Percentiles rank a stretch among this genome's conserved stretches.
These are phyloP conservation scores for Monochamus saltuarius DNA, from an alignment of 1,140 invertebrate species.

Conservation along the genomic window DNA sequence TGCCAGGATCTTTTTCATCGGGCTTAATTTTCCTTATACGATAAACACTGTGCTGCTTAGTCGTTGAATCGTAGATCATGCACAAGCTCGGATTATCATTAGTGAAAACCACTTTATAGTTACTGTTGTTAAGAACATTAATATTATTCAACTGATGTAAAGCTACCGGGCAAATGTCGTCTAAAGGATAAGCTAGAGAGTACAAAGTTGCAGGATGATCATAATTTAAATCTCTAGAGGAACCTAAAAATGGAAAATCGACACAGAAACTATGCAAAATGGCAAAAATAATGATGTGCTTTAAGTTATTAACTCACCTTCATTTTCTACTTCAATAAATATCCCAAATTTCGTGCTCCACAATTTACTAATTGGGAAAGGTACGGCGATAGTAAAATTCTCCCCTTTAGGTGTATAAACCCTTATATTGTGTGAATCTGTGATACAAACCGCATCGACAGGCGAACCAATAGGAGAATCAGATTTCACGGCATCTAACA, in stretches of 20 bases:
- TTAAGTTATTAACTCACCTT: slow-evolving; percentile 29
- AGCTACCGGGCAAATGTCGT: slow-evolving; percentile 84
- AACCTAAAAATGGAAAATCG: slow-evolving; percentile 25
- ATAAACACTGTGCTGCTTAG: slow-evolving; percentile 79
- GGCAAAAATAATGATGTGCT: not conserved
- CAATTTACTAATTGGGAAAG: slow-evolving; percentile 77
- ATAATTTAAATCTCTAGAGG: slow-evolving; percentile 39
- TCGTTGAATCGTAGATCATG: slow-evolving; percentile 74
- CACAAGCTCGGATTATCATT: slow-evolving; percentile 58
- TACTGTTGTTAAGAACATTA: slow-evolving; percentile 56
- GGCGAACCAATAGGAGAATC: slow-evolving; percentile 36
- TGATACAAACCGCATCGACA: slow-evolving; percentile 67
- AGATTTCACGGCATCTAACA: slow-evolving; percentile 39
- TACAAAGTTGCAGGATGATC: slow-evolving; percentile 68
- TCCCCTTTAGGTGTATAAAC: slow-evolving; percentile 79
- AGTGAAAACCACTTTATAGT: slow-evolving; percentile 57
- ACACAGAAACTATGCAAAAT: not conserved
- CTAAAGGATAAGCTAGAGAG: slow-evolving; percentile 82
- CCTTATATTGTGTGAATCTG: slow-evolving; percentile 75
- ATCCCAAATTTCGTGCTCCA: slow-evolving; percentile 80
- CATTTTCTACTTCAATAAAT: slow-evolving; percentile 67
- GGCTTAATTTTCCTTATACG: slow-evolving; percentile 71
- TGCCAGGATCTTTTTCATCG: slow-evolving; percentile 63
- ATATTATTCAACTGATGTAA: slow-evolving; percentile 63
- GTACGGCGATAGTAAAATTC: slow-evolving; percentile 78